Evolutionary conservation across 23 tunicate genomes (phyloP), one percentile per base, ranked within the genome.

Genomic region (Styela plicata): DNA sequence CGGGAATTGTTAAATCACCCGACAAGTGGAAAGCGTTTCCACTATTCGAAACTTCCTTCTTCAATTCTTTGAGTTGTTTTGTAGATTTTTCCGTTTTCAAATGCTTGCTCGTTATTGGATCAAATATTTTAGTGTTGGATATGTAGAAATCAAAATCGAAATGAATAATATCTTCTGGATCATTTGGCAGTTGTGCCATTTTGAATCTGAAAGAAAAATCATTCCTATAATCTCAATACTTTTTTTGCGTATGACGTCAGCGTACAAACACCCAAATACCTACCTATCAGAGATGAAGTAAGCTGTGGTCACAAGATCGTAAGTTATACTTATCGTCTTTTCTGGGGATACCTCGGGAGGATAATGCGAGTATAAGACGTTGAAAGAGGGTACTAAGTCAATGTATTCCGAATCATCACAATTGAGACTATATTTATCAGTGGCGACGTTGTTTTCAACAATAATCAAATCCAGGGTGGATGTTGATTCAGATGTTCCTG

Each of bases 371-470:
- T 76, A 53, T 10, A 26, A 24, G 5, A 44, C 66, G 1, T 57
- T 53, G 30, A 76, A 76, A 20, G 32, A 33, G 0, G 81, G 81
- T 26, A 44, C 64, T 1, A 76, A 65, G 31, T 76, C 53, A 27
- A 76, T 44, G n/a, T 76, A 44, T 76, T 76, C 81, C 64, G n/a
- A 28, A 22, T 19, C 17, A 53, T 76, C 81, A n/a, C 66, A 76
- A 5, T 36, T 16, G 36, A 71, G 77, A 3, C 29, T 29, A 30
- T 28, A 71, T 22, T 71, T 17, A 32, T 71, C 77, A 7, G 81
- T 44, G 23, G 66, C 66, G 22, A 33, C 37, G 65, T 76, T 76
- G 27, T 76, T 76, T 53, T 76, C 52, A 22, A 76, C 81, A 44
- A 76, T 29, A 44, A 76, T 76, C 17, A 57, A 57, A 44, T 76